phyloP scores from a whole-genome alignment of 2,888 invertebrate genomes.

The Polyploca ridens region DNA sequence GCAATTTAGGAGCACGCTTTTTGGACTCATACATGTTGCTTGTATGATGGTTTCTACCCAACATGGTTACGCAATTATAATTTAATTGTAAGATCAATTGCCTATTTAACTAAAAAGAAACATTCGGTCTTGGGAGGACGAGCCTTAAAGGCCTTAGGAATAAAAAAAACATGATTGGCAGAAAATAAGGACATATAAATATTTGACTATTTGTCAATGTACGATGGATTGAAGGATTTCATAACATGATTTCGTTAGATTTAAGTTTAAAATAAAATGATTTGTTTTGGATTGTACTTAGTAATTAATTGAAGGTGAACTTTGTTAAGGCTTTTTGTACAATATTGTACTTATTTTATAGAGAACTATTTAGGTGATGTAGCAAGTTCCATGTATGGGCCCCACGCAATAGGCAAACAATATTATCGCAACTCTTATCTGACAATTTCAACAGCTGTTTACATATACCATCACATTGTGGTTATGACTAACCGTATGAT shows the following conservation, averaged over 20 bases:
- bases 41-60: background rate
- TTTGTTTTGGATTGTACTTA: no score
- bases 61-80: background rate
- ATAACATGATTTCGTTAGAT: no score
- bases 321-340: no score
- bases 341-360: background rate
- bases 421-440: conserved; percentile 17
- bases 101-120: background rate
- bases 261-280: no score
- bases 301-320: no score
- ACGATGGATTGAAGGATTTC: no score
- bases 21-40: conserved; percentile 26
- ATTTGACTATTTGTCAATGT: background rate
- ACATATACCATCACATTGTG: conserved; percentile 1
- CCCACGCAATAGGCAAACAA: background rate
- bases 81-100: background rate
- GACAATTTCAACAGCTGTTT: background rate
- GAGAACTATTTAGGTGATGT: background rate
- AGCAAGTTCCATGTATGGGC: conserved; percentile 5
- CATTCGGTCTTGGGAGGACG: background rate
- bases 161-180: background rate
- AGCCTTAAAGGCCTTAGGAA: background rate
- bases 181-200: background rate
- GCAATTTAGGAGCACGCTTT: conserved; percentile 27
- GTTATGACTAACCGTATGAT: conserved; percentile 1